Percentiles rank a stretch among this genome's conserved stretches.
Evolutionary conservation across 2,888 invertebrate genomes (phyloP).

Genomic region (Hirtodrosophila confusa): DNA sequence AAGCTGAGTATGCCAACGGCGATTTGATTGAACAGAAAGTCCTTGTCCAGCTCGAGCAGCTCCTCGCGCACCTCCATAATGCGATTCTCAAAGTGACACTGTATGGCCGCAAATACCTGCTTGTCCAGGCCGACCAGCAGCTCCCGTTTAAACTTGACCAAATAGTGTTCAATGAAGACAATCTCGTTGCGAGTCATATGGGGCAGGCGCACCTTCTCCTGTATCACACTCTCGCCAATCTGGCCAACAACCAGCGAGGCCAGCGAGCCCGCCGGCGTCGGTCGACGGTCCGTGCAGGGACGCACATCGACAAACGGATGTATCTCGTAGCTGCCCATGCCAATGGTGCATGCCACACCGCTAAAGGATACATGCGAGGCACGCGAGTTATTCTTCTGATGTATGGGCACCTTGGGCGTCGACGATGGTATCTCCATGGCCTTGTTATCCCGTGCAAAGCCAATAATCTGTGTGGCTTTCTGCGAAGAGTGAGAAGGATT

Average conservation of each 20-base stretch:
- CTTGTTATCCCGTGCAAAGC: conserved; percentile 56
- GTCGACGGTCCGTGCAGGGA: conserved; percentile 66
- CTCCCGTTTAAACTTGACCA: conserved; percentile 82
- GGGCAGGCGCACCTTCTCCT: conserved; percentile 54
- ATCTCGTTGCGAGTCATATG: conserved; percentile 70
- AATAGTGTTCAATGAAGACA: conserved; percentile 82
- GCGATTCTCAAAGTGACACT: conserved; percentile 78
- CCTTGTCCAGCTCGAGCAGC: conserved; percentile 73
- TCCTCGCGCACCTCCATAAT: conserved; percentile 77
- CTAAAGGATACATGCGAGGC: conserved; percentile 79
- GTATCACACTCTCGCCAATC: conserved; percentile 59
- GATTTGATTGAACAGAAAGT: conserved; percentile 78
- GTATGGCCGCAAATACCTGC: conserved; percentile 81
- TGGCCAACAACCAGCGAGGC: conserved; percentile 78
- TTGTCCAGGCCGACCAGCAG: conserved; percentile 80
- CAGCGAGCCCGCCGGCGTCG: conserved; percentile 82
- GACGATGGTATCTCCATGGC: conserved; percentile 45
- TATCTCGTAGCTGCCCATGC: conserved; percentile 80
- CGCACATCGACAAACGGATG: conserved; percentile 78
- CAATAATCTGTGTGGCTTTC: conserved; percentile 81
- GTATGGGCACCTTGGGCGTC: background rate
- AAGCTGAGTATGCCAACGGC: conserved; percentile 79
- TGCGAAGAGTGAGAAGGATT: conserved; percentile 29
- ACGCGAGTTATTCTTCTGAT: conserved; percentile 34
- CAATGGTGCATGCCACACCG: conserved; percentile 76